Evolutionary conservation across 2,113 vertebrate species (phyloP), one percentile per base, ranked within the genome.

Genomic region (Actenoides hombroni): DNA sequence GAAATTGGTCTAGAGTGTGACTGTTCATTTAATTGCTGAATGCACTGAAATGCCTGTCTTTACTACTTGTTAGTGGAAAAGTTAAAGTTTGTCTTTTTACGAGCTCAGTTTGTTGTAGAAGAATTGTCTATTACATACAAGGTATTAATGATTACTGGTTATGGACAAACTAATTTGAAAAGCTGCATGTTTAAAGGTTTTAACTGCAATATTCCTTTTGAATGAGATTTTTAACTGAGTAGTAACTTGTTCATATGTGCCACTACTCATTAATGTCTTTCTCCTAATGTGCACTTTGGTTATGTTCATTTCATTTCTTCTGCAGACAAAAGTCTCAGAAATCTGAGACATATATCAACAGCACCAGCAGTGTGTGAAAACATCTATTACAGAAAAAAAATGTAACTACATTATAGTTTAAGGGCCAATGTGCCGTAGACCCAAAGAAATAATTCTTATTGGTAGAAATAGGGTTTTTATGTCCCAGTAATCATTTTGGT

Each of bases 301-400:
- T 96, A 89, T 73, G 64, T 89, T 96, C 39, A 94, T 97, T 96
- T 95, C 86, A 83, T 95, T 97, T 94, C 69, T 94, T 88, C 79
- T 92, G 80, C 89, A 94, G 92, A 95, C 78, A 84, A 75, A 96
- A 90, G 88, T 92, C 89, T 91, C 69, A 76, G 80, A 92, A 94
- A 25, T 51, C 49, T 51, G 49, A 94, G 37, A 82, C 59, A 54
- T 73, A 76, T 70, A 93, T 92, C 49, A 67, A 54, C 65, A 88
- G 86, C 61, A 91, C 57, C 86, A 64, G 33, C 40, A 85, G 57
- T 7, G 5, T 88, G 90, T 87, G 90, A 92, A 94, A 94, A 33
- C 83, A 92, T 95, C 85, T 83, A 54, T 87, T 94, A 65, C 11
- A 92, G 89, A 84, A 94, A 95, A 95, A 93, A 85, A 88, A 73